These are phyloP conservation scores for Melieria crassipennis DNA, from an alignment of 2,888 invertebrate species.

Conservation along the genomic window DNA sequence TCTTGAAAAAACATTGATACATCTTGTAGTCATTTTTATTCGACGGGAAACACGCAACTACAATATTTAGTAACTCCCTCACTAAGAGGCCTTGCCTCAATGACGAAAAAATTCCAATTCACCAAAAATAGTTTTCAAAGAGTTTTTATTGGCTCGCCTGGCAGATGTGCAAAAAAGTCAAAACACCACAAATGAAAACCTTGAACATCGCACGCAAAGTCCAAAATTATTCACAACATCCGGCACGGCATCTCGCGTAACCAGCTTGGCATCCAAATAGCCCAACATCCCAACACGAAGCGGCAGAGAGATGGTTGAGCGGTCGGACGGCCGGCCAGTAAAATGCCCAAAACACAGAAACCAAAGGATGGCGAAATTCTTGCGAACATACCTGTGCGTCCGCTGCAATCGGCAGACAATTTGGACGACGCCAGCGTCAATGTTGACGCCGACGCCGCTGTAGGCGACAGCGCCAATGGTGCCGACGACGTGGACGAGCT, in stretches of 20 bases:
- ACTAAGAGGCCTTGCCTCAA: no score
- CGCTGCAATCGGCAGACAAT: conserved; percentile 69
- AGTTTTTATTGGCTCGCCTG: conserved; percentile 26
- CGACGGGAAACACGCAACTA: no score
- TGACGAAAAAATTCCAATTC: conserved; percentile 26
- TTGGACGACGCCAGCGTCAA: conserved; percentile 52
- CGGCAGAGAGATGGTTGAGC: no score
- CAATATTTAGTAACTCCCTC: no score
- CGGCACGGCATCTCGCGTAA: not conserved
- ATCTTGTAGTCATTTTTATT: no score
- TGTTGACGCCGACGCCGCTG: conserved; percentile 40
- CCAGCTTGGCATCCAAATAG: no score
- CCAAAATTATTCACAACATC: conserved; percentile 15
- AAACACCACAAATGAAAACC: conserved; percentile 12
- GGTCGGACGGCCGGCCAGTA: not conserved
- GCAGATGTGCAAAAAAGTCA: not conserved
- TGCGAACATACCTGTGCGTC: conserved; percentile 71
- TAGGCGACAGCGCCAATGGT: conserved; percentile 38
- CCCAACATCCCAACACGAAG: no score
- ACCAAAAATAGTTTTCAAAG: conserved; percentile 48
- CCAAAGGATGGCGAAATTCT: conserved; percentile 39
- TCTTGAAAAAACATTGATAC: no score
- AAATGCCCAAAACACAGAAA: no score
- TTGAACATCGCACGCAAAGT: conserved; percentile 18
- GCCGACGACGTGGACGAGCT: conserved; percentile 31